Evolutionary conservation across 2,797 vertebrate species (phyloP).

Genomic region (Lophotriccus pileatus): DNA sequence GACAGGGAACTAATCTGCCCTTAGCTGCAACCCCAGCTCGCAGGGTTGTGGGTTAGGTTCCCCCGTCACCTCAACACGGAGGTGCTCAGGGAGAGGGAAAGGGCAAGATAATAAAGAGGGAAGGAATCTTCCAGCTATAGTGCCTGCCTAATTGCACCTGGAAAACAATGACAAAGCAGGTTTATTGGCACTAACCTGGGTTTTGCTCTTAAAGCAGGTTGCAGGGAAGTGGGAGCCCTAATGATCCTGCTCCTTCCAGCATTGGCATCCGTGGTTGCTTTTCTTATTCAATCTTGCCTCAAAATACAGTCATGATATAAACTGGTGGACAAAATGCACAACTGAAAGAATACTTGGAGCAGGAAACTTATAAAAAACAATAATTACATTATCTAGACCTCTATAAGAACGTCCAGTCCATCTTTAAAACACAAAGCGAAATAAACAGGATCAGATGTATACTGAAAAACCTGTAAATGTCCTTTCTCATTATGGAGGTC

Average conservation of each 20-base stretch:
- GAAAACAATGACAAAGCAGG: background rate
- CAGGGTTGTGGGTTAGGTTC: background rate
- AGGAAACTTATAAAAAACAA: background rate
- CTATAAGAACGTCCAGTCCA: background rate
- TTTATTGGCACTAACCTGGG: background rate
- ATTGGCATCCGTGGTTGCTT: rapidly evolving
- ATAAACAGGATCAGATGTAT: constrained; percentile 60
- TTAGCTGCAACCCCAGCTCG: background rate
- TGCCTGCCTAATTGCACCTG: background rate
- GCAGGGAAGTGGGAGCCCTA: background rate
- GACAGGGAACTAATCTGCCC: background rate
- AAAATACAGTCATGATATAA: background rate
- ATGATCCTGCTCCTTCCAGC: background rate
- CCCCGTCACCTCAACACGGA: background rate
- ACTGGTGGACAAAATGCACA: background rate
- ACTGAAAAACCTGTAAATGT: constrained; percentile 52
- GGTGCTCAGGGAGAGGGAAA: background rate
- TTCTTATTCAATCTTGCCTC: background rate
- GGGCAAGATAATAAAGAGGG: background rate
- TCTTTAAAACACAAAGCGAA: constrained; percentile 27
- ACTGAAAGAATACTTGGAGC: background rate
- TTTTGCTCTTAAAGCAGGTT: background rate
- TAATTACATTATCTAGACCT: background rate
- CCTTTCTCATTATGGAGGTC: constrained; percentile 74
- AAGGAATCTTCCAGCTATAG: background rate